Evolutionary conservation across 2,113 vertebrate genomes (phyloP), one percentile per base, ranked within the genome.

Genomic region (Dipodomys stephensi): DNA sequence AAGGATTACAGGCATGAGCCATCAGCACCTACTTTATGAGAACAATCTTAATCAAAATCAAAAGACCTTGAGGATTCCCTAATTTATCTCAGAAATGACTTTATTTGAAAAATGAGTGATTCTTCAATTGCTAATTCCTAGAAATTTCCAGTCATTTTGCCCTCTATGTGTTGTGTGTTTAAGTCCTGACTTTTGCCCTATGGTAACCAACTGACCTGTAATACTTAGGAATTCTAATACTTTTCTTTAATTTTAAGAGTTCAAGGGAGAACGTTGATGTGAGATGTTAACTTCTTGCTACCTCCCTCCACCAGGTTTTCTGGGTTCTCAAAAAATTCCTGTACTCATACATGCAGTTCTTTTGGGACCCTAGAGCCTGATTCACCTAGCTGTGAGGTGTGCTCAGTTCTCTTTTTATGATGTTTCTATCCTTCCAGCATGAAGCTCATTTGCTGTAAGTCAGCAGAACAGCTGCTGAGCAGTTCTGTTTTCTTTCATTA

Each of bases 401-500:
- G 49, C 3, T 68, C 44, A 44, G 25, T 69, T 87, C 27, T 83
- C 64, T 87, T 12, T 83, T 39, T 35, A 53, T 35, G 57, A 74
- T 13, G 11, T 49, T 77, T 83, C 22, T 60, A 39, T 62, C 46
- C 64, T 95, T 83, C 6, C 30, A 81, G 77, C 32, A 32, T 84
- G 79, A 87, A 78, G n/a, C 81, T 91, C 72, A 87, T 77, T 91
- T 85, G n/a, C 46, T 88, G 93, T 69, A 89, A 92, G 92, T 84
- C 76, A 93, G 53, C 44, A 77, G 72, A 89, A 93, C 65, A 95
- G 82, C 80, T 85, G 71, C 39, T 91, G 46, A 95, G 53, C 32
- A 91, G 62, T 95, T 92, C 46, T 87, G 46, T 78, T 96, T 92
- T 78, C 65, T 67, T 91, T 92, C 86, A 82, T 92, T 92, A 89